phyloP scores from a whole-genome alignment of 2,888 invertebrate genomes.

The Gastrophysa polygoni region DNA sequence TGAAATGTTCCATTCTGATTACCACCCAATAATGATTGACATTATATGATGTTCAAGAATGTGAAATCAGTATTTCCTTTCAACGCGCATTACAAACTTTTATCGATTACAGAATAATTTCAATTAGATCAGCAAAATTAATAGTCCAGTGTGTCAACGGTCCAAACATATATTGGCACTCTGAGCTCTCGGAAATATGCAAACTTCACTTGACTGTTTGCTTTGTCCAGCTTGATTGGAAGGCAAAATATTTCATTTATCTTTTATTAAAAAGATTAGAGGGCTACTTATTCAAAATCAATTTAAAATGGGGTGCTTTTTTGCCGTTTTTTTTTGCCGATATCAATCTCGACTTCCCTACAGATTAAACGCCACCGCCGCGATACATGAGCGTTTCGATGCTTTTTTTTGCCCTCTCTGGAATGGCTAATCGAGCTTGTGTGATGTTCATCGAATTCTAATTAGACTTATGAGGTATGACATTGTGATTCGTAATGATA shows the following conservation, averaged over 20 bases:
- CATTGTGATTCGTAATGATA: too few species aligned
- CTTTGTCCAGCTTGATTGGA: constrained; percentile 38
- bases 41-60: too few species aligned
- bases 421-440: constrained; percentile 38
- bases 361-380: constrained; percentile 34
- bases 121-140: constrained; percentile 25
- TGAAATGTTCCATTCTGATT: too few species aligned
- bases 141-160: constrained; percentile 22
- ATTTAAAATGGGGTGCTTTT: constrained; percentile 40
- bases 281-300: constrained; percentile 44
- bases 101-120: neutral
- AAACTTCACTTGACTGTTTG: constrained; percentile 31
- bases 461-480: constrained; percentile 34
- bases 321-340: constrained; percentile 39
- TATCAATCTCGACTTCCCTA: constrained; percentile 38
- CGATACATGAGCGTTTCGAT: constrained; percentile 31
- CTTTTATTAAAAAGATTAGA: constrained; percentile 47
- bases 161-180: constrained; percentile 23
- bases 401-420: constrained; percentile 34
- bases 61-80: too few species aligned
- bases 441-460: constrained; percentile 37
- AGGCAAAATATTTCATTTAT: constrained; percentile 46
- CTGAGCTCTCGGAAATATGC: constrained; percentile 14
- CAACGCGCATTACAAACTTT: too few species aligned
- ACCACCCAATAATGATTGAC: too few species aligned